phyloP scores from a whole-genome alignment of 2,113 vertebrate species.

The Piliocolobus tephrosceles region DNA sequence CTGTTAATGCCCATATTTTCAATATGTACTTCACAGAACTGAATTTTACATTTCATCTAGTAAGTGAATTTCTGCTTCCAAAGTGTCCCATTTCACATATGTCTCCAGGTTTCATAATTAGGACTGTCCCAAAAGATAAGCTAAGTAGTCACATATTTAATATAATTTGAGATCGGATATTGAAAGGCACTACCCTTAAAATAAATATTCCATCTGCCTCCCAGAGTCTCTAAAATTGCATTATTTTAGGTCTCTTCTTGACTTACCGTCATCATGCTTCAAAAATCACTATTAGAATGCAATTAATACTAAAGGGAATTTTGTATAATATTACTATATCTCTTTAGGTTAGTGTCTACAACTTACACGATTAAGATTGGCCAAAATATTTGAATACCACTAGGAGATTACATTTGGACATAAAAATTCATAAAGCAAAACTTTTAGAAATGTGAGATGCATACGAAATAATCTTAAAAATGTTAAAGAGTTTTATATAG shows the following conservation, averaged over 20 bases:
- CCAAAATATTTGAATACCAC: neutral
- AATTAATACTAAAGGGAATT: neutral
- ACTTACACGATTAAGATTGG: neutral
- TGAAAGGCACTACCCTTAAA: conserved; percentile 9
- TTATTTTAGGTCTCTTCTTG: conserved; percentile 43
- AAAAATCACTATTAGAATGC: conserved; percentile 46
- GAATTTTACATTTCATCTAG: neutral
- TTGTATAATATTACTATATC: neutral
- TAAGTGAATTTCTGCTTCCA: conserved; percentile 7
- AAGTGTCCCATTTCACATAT: conserved; percentile 51
- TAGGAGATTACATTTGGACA: neutral
- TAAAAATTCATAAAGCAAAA: neutral
- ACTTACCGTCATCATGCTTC: conserved; percentile 21
- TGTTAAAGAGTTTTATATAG: neutral
- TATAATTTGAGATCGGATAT: conserved; percentile 57
- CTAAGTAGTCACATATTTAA: conserved; percentile 61
- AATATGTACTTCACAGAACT: neutral
- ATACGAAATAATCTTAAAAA: neutral
- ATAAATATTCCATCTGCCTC: conserved; percentile 49
- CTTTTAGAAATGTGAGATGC: neutral
- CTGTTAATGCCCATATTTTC: conserved; percentile 1
- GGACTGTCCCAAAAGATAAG: neutral
- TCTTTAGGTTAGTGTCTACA: neutral
- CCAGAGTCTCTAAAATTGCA: neutral
- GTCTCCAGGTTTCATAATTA: conserved; percentile 60